phyloP scores from a whole-genome alignment of 2,113 vertebrate genomes.

The Trichomycterus rosablanca region DNA sequence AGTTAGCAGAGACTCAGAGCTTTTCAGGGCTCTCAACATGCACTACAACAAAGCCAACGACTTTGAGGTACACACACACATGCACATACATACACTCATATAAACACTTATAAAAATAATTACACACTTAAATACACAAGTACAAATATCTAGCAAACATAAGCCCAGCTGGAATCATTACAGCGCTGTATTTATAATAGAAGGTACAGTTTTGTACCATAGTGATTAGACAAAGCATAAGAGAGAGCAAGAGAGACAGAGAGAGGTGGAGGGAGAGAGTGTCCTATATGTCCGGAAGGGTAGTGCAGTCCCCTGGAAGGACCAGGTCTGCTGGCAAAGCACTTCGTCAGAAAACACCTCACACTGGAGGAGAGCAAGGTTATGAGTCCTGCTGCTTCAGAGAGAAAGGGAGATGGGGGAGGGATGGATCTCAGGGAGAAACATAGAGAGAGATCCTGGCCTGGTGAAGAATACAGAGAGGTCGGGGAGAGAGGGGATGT shows the following conservation, averaged over 20 bases:
- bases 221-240: slow-evolving; percentile 5
- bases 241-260: no score
- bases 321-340: slow-evolving; percentile 69
- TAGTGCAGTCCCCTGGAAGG: slow-evolving; percentile 67
- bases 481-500: slow-evolving; percentile 26
- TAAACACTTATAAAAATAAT: no score
- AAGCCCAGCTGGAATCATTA: no score
- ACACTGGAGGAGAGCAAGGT: slow-evolving; percentile 66
- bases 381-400: slow-evolving; percentile 68
- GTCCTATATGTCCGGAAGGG: slow-evolving; percentile 69
- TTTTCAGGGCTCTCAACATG: slow-evolving; percentile 98
- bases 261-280: slow-evolving; percentile 55
- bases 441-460: slow-evolving; percentile 22
- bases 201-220: not conserved
- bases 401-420: slow-evolving; percentile 54
- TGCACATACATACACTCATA: slow-evolving; percentile 5
- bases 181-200: not conserved
- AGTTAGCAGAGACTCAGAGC: slow-evolving; percentile 94
- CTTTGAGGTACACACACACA: slow-evolving; percentile 83
- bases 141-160: not conserved
- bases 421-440: slow-evolving; percentile 41
- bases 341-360: slow-evolving; percentile 65
- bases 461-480: not conserved
- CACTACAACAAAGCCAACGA: slow-evolving; percentile 99
- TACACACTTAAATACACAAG: not conserved